A percentile compares a stretch with the other conserved stretches of the same genome.
These are phyloP conservation scores for Vanessa atalanta DNA, from an alignment of 1,140 invertebrate genomes.

Conservation along the genomic window DNA sequence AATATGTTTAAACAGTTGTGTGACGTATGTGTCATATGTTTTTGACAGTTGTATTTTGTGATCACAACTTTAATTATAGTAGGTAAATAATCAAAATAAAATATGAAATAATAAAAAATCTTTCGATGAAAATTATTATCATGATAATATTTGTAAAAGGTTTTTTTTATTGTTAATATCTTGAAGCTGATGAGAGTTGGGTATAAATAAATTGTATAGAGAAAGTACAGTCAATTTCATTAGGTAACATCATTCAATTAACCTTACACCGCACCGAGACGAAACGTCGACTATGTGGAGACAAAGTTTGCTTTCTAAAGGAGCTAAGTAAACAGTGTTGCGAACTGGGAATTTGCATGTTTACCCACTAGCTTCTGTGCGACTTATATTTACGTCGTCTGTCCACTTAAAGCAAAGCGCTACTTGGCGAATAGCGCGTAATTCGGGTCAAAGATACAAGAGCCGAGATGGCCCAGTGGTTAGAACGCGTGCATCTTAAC, in stretches of 20 bases:
- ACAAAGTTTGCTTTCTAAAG: slow-evolving; percentile 60
- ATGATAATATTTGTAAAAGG: too few relatives aligned
- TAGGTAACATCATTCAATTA: slow-evolving; percentile 48
- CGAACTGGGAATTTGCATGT: slow-evolving; percentile 65
- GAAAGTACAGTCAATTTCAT: slow-evolving; percentile 18
- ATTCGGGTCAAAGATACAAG: not conserved
- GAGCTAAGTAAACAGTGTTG: slow-evolving; percentile 57
- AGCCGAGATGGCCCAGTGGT: too few relatives aligned
- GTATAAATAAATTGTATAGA: not conserved
- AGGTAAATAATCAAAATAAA: too few relatives aligned
- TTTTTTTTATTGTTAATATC: too few relatives aligned
- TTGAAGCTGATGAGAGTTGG: not conserved
- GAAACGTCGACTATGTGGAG: slow-evolving; percentile 49
- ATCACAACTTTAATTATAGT: too few relatives aligned
- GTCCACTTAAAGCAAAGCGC: not conserved
- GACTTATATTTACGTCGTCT: not conserved
- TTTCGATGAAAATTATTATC: too few relatives aligned
- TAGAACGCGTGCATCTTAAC: too few relatives aligned
- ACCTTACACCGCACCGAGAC: slow-evolving; percentile 50
- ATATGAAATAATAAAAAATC: too few relatives aligned
- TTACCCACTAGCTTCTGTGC: slow-evolving; percentile 48
- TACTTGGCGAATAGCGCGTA: not conserved
- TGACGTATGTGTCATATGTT: too few relatives aligned
- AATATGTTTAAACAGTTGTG: too few relatives aligned
- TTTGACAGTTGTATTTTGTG: too few relatives aligned